Percentiles rank a stretch among this genome's conserved stretches.
These are phyloP conservation scores for Chionomys nivalis DNA, from an alignment of 2,113 vertebrate genomes.

Conservation along the genomic window DNA sequence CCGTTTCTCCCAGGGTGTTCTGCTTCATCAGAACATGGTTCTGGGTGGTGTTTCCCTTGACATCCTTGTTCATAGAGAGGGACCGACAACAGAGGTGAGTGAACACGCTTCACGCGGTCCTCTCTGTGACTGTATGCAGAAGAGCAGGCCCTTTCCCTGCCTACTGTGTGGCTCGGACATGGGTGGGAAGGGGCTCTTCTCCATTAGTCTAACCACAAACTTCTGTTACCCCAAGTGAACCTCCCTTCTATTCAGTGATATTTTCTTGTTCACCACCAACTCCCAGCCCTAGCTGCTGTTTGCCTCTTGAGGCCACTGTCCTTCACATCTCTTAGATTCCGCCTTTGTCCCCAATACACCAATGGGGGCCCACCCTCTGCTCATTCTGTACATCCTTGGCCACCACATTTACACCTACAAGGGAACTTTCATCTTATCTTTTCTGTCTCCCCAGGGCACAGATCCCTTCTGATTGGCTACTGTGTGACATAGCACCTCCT, in stretches of 20 bases:
- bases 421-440: background rate
- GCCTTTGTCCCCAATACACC: background rate
- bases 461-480: background rate
- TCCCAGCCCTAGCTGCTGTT: background rate
- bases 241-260: no score
- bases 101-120: accelerated
- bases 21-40: background rate
- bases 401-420: background rate
- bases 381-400: background rate
- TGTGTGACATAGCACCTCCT: accelerated
- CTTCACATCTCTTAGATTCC: background rate
- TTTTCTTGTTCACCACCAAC: background rate
- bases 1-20: background rate
- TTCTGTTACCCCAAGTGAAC: no score
- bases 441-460: background rate
- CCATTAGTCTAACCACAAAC: background rate
- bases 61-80: background rate
- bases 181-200: background rate
- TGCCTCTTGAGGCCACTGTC: background rate
- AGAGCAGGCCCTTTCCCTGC: no score
- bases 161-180: background rate
- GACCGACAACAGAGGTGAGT: no score
- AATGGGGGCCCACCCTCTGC: background rate
- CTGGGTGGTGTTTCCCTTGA: no score
- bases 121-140: background rate